phyloP scores from a whole-genome alignment of 2,888 invertebrate genomes.

The Heliconius ismenius region DNA sequence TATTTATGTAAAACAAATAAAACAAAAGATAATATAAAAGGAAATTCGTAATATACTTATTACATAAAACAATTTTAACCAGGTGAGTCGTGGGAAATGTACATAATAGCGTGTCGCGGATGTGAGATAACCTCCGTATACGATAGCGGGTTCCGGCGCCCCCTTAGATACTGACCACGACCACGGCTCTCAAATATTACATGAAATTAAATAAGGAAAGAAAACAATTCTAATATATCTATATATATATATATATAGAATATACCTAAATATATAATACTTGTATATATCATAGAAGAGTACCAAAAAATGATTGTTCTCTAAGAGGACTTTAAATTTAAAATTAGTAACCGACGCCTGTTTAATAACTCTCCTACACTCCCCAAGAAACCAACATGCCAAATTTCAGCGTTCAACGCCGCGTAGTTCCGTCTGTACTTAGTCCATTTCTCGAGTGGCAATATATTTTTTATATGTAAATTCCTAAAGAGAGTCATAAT shows the following conservation, averaged over 20 bases:
- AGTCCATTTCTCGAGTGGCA: no score
- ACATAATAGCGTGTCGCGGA: slow-evolving; percentile 68
- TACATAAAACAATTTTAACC: slow-evolving; percentile 40
- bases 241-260: no score
- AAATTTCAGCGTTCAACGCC: not conserved
- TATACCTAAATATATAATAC: no score
- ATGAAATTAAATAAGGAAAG: slow-evolving; percentile 2
- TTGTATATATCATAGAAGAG: no score
- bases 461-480: not conserved
- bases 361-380: no score
- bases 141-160: slow-evolving; percentile 64
- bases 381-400: not conserved
- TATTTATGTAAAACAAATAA: not conserved
- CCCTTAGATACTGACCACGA: slow-evolving; percentile 63
- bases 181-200: slow-evolving; percentile 31
- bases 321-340: not conserved
- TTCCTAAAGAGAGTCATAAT: not conserved
- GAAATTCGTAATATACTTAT: not conserved
- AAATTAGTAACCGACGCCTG: not conserved
- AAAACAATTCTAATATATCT: not conserved
- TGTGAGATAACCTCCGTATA: slow-evolving; percentile 63
- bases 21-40: not conserved
- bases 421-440: not conserved
- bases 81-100: slow-evolving; percentile 67
- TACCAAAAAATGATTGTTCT: not conserved